Percentiles rank a stretch among this genome's conserved stretches.
Conservation (phyloP, 2,113 vertebrate species). For the Festucalex cinctus region DNA sequence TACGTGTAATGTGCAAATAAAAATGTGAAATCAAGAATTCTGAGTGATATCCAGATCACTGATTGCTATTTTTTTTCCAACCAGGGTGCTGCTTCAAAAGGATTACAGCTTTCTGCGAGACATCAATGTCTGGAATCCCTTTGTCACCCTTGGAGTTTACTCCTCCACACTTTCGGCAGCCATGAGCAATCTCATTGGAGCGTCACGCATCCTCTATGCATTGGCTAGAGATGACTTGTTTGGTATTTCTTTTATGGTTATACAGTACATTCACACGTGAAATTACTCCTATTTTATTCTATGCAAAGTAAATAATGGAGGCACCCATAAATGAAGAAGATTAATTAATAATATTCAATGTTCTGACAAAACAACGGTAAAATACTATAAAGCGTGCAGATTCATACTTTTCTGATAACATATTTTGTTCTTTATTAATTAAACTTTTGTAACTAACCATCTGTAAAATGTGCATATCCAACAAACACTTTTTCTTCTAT, state of each 20-base stretch:
- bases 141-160: slow-evolving; percentile 84
- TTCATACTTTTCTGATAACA: no score
- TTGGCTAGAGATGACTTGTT: slow-evolving; percentile 86
- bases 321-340: background rate
- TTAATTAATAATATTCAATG: background rate
- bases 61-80: background rate
- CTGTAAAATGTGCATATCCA: background rate
- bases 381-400: background rate
- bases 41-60: background rate
- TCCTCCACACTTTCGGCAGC: slow-evolving; percentile 83
- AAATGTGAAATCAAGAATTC: background rate
- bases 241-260: slow-evolving; percentile 54
- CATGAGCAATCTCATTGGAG: slow-evolving; percentile 89
- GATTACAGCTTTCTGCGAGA: slow-evolving; percentile 85
- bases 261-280: background rate
- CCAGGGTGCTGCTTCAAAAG: slow-evolving; percentile 79
- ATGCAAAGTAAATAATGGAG: background rate
- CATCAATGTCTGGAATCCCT: slow-evolving; percentile 82
- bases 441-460: no score
- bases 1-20: background rate
- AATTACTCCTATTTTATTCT: background rate
- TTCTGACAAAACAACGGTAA: background rate
- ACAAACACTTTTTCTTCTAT: no score
- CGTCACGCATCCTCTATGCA: slow-evolving; percentile 85
- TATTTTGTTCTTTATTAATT: no score